Conservation (phyloP, 1,140 invertebrate genomes). For the Drosophila malerkotliana region DNA sequence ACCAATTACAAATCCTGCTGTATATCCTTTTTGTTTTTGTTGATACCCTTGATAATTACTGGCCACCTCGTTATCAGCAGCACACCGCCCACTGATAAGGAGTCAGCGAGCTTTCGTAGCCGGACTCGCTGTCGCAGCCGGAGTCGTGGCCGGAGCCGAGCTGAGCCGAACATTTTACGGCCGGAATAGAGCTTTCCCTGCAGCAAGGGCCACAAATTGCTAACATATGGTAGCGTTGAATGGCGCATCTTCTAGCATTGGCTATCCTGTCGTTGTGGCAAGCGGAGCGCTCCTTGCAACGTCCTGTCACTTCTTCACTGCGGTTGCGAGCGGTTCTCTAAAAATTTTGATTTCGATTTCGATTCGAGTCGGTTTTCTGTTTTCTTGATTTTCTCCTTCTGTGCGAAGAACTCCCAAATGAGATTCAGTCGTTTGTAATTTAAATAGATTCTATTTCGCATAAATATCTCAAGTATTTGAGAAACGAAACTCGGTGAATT, state of each 20-base stretch:
- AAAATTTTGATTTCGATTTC: constrained; percentile 24
- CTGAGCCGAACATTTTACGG: constrained; percentile 26
- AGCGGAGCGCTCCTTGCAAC: constrained; percentile 48
- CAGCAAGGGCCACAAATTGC: constrained; percentile 44
- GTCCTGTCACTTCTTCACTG: constrained; percentile 5
- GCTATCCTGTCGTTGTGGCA: constrained; percentile 74
- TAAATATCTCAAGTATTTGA: constrained; percentile 29
- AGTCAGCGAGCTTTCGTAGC: constrained; percentile 32
- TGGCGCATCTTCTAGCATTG: constrained; percentile 70
- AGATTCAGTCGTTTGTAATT: constrained; percentile 5
- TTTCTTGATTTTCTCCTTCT: constrained; percentile 6
- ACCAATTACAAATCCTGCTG: background rate
- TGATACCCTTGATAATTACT: constrained; percentile 44
- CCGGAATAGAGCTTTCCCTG: constrained; percentile 39
- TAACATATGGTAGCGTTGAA: constrained; percentile 74
- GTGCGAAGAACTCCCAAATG: constrained; percentile 3
- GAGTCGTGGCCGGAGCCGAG: constrained; percentile 11
- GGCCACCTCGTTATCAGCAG: constrained; percentile 41
- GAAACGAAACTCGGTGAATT: constrained; percentile 20
- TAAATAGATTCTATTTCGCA: constrained; percentile 30
- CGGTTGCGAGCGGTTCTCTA: constrained; percentile 18
- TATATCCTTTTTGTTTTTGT: background rate
- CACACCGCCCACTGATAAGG: constrained; percentile 51
- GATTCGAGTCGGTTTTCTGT: constrained; percentile 8
- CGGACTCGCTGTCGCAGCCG: background rate